Evolutionary conservation across 1,140 invertebrate genomes (phyloP), one percentile per base, ranked within the genome.

Genomic region (Heliconius himera): DNA sequence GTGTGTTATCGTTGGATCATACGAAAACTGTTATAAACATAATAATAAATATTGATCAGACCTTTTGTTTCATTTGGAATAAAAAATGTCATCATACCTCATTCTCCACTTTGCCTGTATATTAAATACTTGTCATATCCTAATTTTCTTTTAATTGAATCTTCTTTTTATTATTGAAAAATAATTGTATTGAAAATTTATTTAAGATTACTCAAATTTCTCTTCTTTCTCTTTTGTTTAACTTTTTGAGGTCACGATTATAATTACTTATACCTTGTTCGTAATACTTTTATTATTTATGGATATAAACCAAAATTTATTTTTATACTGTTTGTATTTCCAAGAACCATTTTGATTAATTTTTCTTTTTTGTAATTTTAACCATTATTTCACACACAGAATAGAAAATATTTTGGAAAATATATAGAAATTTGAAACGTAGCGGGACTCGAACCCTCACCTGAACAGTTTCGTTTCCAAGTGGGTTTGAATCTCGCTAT

Each of bases 61-160:
- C 75, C 78, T 73, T 83, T 87, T 89, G 85, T 90, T 89, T 90
- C 85, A 89, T 89, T 90, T 88, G 60, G 60, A 66, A 66, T 66
- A 66, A 66, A 66, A 66, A 66, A 26, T 66, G 60, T 66, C 22
- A 66, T 66, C 22, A 66, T 66, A 66, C 60, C 60, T 66, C 26
- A 66, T 66, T 66, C 60, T 66, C 60, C 60, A 66, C 5, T 66
- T 66, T 66, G 22, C 26, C 70, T 41, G 36, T 72, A 18, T 71
- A 71, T 71, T 71, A 8, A 70, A 71, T 33, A 33, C 18, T 33
- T 38, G 11, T 70, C 36, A 16, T 38, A 60, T 46, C 41, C 41
- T 16, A 0, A 46, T 4, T 1, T 46, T 46, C 5, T 46, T 46
- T 46, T 16, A 46, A 2, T n/a, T 46, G 3, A 46, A 36, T 36